Percentiles rank a stretch among this genome's conserved stretches.
phyloP scores from a whole-genome alignment of 2,888 invertebrate species.

The Myopa testacea region DNA sequence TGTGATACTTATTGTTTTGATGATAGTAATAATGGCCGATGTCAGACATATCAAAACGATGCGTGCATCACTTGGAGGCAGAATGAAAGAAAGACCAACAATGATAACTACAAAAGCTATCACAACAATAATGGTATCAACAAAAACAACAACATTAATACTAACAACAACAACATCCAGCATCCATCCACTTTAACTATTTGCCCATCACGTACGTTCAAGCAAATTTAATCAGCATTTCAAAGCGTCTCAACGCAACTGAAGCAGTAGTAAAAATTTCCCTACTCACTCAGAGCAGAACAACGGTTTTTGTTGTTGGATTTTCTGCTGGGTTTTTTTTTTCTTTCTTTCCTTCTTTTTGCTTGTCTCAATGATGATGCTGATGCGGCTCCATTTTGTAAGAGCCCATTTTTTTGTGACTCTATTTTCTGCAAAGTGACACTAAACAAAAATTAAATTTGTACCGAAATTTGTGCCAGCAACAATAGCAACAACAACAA shows the following conservation, averaged over 20 bases:
- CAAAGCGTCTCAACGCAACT: conserved; percentile 30
- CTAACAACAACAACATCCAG: conserved; percentile 4
- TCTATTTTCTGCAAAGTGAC: conserved; percentile 19
- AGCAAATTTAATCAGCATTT: conserved; percentile 39
- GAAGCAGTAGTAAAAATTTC: conserved; percentile 19
- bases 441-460: conserved; percentile 40
- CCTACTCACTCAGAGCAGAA: neutral
- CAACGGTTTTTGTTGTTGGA: neutral
- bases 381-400: neutral
- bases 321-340: too few species aligned
- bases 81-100: neutral
- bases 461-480: conserved; percentile 22
- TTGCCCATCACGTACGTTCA: conserved; percentile 33
- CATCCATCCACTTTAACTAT: neutral
- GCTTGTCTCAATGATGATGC: neutral
- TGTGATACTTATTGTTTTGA: neutral
- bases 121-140: neutral
- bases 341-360: neutral
- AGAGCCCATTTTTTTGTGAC: neutral
- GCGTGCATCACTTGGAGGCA: neutral
- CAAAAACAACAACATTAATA: neutral
- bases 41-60: neutral
- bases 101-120: neutral
- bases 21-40: neutral
- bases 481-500: neutral